Conservation (phyloP, 1,140 invertebrate genomes). For the Odontomachus brunneus region DNA sequence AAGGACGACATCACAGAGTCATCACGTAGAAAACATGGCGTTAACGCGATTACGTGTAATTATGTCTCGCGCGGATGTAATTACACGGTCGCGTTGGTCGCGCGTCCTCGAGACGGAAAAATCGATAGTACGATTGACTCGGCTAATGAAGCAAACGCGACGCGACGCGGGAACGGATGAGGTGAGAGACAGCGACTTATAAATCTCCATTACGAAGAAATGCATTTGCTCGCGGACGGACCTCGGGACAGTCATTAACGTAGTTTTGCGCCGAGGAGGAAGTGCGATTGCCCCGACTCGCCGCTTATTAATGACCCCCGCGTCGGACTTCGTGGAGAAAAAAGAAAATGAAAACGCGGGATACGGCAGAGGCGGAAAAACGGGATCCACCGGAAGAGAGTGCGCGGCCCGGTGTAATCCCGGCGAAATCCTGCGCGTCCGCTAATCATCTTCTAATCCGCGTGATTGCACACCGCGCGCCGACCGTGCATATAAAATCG, state of each 20-base stretch:
- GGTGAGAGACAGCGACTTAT: conserved; percentile 11
- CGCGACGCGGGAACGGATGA: background rate
- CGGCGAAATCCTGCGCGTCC: conserved; percentile 55
- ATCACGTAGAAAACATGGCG: background rate
- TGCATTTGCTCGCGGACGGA: conserved; percentile 11
- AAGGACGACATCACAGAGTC: background rate
- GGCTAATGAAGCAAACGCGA: conserved; percentile 12
- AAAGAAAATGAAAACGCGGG: conserved; percentile 57
- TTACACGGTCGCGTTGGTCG: background rate
- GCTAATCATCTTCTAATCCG: conserved; percentile 77
- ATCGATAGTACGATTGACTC: too few relatives aligned
- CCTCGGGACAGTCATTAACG: background rate
- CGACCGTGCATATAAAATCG: conserved; percentile 50
- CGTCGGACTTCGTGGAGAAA: conserved; percentile 6
- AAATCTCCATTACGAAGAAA: conserved; percentile 38
- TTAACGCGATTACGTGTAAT: conserved; percentile 29
- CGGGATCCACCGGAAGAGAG: conserved; percentile 63
- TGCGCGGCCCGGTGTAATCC: conserved; percentile 1
- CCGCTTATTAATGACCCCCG: conserved; percentile 31
- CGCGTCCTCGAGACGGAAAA: background rate
- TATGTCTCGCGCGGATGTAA: background rate
- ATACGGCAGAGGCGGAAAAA: conserved; percentile 64
- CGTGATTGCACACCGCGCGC: conserved; percentile 71
- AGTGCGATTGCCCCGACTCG: background rate
- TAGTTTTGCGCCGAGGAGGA: background rate